phyloP scores from a whole-genome alignment of 2,888 invertebrate species.

The Oligia latruncula region DNA sequence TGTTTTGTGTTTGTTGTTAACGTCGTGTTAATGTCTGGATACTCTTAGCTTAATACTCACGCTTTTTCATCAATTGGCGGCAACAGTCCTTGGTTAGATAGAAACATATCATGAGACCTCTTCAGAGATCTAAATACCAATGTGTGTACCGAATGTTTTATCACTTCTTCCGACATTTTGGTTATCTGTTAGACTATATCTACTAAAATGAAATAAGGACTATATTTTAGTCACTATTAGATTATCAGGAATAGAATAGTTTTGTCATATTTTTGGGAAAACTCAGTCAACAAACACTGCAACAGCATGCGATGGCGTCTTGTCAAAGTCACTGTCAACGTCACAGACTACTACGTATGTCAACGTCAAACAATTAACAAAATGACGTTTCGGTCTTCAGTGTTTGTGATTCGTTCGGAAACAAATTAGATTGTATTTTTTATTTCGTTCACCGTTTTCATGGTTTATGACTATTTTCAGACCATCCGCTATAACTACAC shows the following conservation, averaged over 20 bases:
- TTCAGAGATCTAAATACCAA: constrained; percentile 99
- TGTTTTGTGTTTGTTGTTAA: background rate
- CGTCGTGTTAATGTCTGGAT: too few species aligned
- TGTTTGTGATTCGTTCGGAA: background rate
- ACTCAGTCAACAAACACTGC: constrained; percentile 41
- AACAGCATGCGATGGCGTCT: constrained; percentile 42
- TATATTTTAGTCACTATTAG: background rate
- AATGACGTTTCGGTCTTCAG: background rate
- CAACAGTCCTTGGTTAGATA: constrained; percentile 96
- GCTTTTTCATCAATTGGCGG: constrained; percentile 96
- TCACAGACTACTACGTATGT: too few species aligned
- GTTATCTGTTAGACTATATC: constrained; percentile 19
- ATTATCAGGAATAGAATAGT: constrained; percentile 18
- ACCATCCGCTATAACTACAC: background rate
- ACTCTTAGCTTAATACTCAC: constrained; percentile 88
- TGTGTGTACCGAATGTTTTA: constrained; percentile 99
- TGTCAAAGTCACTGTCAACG: constrained; percentile 22
- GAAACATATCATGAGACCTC: constrained; percentile 99
- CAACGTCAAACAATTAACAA: background rate
- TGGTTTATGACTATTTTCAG: background rate
- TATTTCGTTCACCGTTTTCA: background rate
- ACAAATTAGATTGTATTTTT: background rate
- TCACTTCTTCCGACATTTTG: constrained; percentile 94
- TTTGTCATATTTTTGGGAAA: constrained; percentile 47
- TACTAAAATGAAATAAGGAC: background rate